Percentiles rank a stretch among this genome's conserved stretches.
Evolutionary conservation across 2,888 invertebrate genomes (phyloP).

Genomic region (Arge pagana): DNA sequence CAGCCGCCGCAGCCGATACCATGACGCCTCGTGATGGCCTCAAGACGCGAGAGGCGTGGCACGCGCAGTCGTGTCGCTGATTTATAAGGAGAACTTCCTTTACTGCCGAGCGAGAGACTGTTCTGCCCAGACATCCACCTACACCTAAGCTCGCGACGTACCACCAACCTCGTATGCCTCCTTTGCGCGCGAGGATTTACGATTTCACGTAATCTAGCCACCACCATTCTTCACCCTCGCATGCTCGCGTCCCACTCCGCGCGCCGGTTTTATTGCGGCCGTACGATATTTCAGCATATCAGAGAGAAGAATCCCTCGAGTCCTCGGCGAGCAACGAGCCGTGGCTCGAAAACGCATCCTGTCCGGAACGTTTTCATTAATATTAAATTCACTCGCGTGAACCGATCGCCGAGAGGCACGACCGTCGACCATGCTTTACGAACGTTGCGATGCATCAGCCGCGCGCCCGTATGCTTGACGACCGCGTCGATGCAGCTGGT

Average conservation of each 20-base stretch:
- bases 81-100: constrained; percentile 58
- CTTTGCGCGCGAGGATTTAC: constrained; percentile 17
- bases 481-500: too few species aligned
- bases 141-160: constrained; percentile 15
- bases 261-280: constrained; percentile 3
- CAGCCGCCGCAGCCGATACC: constrained; percentile 42
- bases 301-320: too few species aligned
- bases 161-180: constrained; percentile 1
- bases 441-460: too few species aligned
- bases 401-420: too few species aligned
- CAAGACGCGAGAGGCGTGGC: constrained; percentile 60
- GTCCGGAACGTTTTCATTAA: too few species aligned
- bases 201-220: constrained; percentile 11
- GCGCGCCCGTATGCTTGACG: too few species aligned
- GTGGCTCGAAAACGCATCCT: too few species aligned
- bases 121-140: constrained; percentile 17
- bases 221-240: constrained; percentile 8
- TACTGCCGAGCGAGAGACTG: constrained; percentile 36
- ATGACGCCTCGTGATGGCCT: constrained; percentile 59
- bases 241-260: constrained; percentile 6
- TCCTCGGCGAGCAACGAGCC: too few species aligned
- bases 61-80: constrained; percentile 55
- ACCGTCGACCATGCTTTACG: too few species aligned
- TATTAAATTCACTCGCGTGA: too few species aligned
- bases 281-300: background rate